A percentile compares a stretch with the other conserved stretches of the same genome.
Evolutionary conservation across 2,797 vertebrate species (phyloP).

Genomic region (Danio aesculapii): DNA sequence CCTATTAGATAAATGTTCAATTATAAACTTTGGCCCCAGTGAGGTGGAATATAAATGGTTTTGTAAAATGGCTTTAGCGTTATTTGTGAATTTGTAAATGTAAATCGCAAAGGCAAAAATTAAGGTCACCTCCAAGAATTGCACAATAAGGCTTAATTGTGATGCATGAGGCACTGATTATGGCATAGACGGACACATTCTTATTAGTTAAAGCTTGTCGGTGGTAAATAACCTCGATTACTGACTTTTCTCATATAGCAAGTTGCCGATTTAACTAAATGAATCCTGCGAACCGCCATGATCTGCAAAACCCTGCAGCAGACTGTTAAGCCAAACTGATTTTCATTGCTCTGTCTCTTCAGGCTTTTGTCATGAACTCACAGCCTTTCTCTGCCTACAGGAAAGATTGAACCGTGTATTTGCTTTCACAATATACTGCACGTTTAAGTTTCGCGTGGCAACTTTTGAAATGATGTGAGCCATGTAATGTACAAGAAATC

Average conservation of each 20-base stretch:
- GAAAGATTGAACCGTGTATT: background rate
- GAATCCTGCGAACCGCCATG: background rate
- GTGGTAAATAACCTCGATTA: background rate
- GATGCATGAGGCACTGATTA: too few species aligned
- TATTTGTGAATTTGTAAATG: too few species aligned
- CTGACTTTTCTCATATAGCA: background rate
- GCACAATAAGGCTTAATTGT: too few species aligned
- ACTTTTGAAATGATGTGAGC: background rate
- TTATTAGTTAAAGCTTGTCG: background rate
- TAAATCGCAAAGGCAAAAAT: too few species aligned
- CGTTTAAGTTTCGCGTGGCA: too few species aligned
- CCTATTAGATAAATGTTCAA: too few species aligned
- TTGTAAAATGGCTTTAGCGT: too few species aligned
- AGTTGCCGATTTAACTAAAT: background rate
- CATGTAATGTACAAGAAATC: background rate
- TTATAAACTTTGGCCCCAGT: too few species aligned
- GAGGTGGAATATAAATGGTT: too few species aligned
- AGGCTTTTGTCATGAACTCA: background rate
- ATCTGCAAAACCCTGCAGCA: background rate
- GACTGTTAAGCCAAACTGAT: background rate
- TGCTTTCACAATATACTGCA: background rate
- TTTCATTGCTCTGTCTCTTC: slow-evolving; percentile 8
- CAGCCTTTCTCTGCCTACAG: background rate
- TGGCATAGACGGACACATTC: background rate
- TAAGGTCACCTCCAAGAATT: too few species aligned